Evolutionary conservation across 2,888 invertebrate species (phyloP), one percentile per base, ranked within the genome.

Genomic region (Pachliopta kotzebuea): DNA sequence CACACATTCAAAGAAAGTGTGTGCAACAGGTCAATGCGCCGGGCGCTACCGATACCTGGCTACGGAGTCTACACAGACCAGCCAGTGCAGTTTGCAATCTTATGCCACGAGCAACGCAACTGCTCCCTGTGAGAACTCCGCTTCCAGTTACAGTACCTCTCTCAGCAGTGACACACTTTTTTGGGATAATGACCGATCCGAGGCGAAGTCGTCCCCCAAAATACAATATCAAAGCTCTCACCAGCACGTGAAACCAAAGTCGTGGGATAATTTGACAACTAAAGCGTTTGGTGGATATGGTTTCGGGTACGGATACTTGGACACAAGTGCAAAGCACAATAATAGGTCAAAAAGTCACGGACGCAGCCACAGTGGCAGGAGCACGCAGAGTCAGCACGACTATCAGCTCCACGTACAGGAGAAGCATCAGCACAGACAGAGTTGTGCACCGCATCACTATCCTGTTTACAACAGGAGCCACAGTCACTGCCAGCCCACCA

Each of bases 191-290:
- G 90, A 90, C 60, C 80, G 89, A 2, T 77, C 85, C 11, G 90
- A 92, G 75, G 70, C 88, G 72, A 77, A 90, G 70, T 75, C 92
- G 69, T 79, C 89, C 67, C 86, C 93, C 68, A 92, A 86, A 83
- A 89, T 90, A 66, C 90, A 91, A 71, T 90, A 91, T 60, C 92
- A 92, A 70, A 89, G 83, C 67, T 79, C 88, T 26, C 86, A 91
- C 67, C 89, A 87, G 70, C 85, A 91, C 62, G 84, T 80, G 0
- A 97, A 97, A 77, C 97, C 97, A 0, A 97, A 97, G 80, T 97
- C 97, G 0, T 97, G 97, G 97, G 97, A 97, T 79, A 97, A 97
- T 84, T 87, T 97, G 62, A 95, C 97, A 0, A 96, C 96, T 2
- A 97, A 96, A 86, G 95, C 96, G 0, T 95, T 96, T 71, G 96